Base-by-base conservation (phyloP, 2,113 vertebrate genomes). In the Poecilia latipinna region DNA sequence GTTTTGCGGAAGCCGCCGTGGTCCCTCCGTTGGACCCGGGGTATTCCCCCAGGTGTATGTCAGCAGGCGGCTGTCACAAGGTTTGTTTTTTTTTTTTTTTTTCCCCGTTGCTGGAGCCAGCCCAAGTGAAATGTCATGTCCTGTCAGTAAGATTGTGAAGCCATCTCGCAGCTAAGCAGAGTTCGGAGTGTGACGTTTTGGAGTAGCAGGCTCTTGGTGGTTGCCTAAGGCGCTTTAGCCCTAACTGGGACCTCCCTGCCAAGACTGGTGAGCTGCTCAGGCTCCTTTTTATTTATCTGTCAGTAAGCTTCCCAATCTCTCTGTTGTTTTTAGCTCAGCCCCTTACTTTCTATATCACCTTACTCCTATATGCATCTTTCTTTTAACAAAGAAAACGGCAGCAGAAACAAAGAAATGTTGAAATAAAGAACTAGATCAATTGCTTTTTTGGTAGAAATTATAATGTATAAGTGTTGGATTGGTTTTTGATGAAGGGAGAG, bases 91-190 rank as follows among this genome's bases (percentile, higher is more conserved):
- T 3, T 2, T 79, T 86, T 88, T 85, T 75, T 39, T 32, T 15
- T 28, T 3, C 29, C 1, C 65, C 84, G 77, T 86, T 88, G 84
- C 74, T 37, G 61, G 82, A 77, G 86, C 79, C 84, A 89, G 72
- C 79, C 86, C 80, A 75, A 92, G 91, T 92, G 89, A 91, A 93
- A 93, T 93, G 92, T 93, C 91, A 91, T 92, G 92, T 92, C 83
- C 82, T 90, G 91, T 93, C 92, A 93, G 90, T 77, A 85, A 91
- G 84, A 93, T 92, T 92, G 91, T 88, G 91, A 88, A 82, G 81
- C 85, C 88, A 86, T 86, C 80, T 88, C 74, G 1, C 86, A 90
- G 83, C 74, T 22, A 84, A 86, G 87, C 75, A 65, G 84, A 73
- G 60, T 83, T 82, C 4, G 4, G 76, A 81, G 83, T 69, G 76